Percentiles rank a stretch among this genome's conserved stretches.
Conservation (phyloP, 2,888 invertebrate species). For the Mythimna loreyi region DNA sequence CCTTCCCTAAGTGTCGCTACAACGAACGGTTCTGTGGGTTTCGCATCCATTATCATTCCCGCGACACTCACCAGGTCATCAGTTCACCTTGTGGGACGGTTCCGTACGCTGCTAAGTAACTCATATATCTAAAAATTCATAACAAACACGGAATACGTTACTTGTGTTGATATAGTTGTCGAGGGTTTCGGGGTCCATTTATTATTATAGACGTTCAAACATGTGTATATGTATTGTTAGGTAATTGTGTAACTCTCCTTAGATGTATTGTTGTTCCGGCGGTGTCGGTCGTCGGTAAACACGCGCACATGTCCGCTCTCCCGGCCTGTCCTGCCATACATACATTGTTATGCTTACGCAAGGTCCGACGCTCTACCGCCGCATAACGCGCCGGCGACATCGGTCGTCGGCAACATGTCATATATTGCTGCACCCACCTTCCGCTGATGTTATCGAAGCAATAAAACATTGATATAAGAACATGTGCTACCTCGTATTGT, state of each 20-base stretch:
- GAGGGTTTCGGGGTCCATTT: conserved; percentile 9
- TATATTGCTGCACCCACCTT: conserved; percentile 74
- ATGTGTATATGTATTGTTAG: conserved; percentile 27
- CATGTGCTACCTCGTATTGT: conserved; percentile 45
- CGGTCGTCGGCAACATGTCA: conserved; percentile 61
- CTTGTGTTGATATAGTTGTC: neutral
- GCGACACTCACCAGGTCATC: too few species aligned
- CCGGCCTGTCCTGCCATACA: conserved; percentile 60
- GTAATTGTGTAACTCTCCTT: conserved; percentile 30
- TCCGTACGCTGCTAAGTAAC: too few species aligned
- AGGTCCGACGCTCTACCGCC: conserved; percentile 68
- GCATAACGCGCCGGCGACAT: conserved; percentile 70
- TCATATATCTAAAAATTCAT: neutral
- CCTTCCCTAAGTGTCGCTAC: too few species aligned
- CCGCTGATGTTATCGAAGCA: conserved; percentile 67
- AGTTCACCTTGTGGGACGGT: too few species aligned
- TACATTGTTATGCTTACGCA: conserved; percentile 73
- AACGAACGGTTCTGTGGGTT: too few species aligned
- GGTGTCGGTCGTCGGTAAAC: conserved; percentile 61
- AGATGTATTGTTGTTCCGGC: conserved; percentile 49
- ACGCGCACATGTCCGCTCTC: conserved; percentile 52
- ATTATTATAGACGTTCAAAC: conserved; percentile 29
- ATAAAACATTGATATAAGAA: conserved; percentile 47
- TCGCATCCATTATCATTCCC: too few species aligned
- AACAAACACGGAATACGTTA: neutral